Evolutionary conservation across 2,888 invertebrate species (phyloP), one percentile per base, ranked within the genome.

Genomic region (Eremobia ochroleuca): DNA sequence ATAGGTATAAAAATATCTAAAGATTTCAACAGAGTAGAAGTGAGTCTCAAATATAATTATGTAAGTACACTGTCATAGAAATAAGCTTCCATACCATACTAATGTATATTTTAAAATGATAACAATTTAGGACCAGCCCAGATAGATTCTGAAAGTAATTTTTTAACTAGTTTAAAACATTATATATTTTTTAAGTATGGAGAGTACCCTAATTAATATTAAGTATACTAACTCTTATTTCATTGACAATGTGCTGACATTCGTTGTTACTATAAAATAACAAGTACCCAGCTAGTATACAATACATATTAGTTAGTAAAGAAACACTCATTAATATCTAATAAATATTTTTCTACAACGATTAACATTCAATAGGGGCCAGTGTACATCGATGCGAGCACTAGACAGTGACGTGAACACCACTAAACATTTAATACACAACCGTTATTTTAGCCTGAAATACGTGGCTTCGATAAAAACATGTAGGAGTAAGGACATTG

Each of bases 381-480:
- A 87, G 90, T 88, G 83, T 77, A 90, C 89, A 89, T 73, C 76
- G 81, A 88, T 81, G 85, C 85, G 86, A 88, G 87, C 81, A 83
- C 89, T 91, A 90, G 76, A 83, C 75, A 82, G 80, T 83, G 73
- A 87, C 87, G 80, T 80, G 64, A 84, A 85, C 85, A 89, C 85
- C 85, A 85, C 90, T 91, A 91, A 87, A 92, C 91, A 92, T 88
- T 88, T 91, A 93, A 82, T 91, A 94, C 95, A 95, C 95, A 95
- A 95, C 95, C 94, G 90, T 94, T 90, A 91, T 89, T 85, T 89
- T 90, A 91, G 91, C 91, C 91, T 92, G 91, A 89, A 87, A 84
- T 83, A 78, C 73, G 49, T 79, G 85, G 82, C 75, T 79, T 69
- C 69, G 64, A 62, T 75, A 59, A 79, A 73, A 79, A 73, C 72